Percentiles rank a stretch among this genome's conserved stretches.
These are phyloP conservation scores for Xiphophorus maculatus DNA, from an alignment of 2,113 vertebrate genomes.

Conservation along the genomic window DNA sequence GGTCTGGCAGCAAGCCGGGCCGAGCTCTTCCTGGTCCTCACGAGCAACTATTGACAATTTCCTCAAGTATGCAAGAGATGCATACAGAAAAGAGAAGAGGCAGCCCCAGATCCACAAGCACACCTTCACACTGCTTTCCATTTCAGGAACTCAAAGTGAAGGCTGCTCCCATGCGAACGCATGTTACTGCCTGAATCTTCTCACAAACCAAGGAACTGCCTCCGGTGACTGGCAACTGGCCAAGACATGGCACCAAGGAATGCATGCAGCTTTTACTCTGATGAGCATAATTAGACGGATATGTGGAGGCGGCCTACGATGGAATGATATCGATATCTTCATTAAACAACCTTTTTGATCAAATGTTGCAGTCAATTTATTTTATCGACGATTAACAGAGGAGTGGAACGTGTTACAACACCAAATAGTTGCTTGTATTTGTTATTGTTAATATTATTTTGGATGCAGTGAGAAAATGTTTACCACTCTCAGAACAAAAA, in stretches of 20 bases:
- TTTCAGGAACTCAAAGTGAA: conserved; percentile 53
- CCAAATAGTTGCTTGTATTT: neutral
- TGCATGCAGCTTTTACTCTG: neutral
- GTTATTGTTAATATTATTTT: neutral
- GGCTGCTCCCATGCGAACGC: conserved; percentile 28
- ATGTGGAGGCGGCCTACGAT: neutral
- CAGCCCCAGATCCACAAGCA: conserved; percentile 33
- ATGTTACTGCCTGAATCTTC: neutral
- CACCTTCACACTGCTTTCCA: conserved; percentile 28
- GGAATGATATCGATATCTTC: neutral
- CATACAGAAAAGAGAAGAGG: conserved; percentile 41
- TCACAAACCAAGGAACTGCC: neutral
- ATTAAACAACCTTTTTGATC: neutral
- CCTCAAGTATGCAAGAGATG: conserved; percentile 72
- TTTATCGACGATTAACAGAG: neutral
- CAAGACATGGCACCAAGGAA: neutral
- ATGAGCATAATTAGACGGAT: neutral
- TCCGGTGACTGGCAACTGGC: neutral
- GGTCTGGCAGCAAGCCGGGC: conserved; percentile 22
- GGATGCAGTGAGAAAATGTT: neutral
- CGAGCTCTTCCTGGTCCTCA: conserved; percentile 33
- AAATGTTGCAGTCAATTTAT: neutral
- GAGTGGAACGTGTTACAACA: neutral
- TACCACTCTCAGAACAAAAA: neutral
- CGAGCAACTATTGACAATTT: conserved; percentile 74